These are phyloP conservation scores for Pteropus rufus DNA, from an alignment of 2,797 vertebrate genomes.

Conservation along the genomic window DNA sequence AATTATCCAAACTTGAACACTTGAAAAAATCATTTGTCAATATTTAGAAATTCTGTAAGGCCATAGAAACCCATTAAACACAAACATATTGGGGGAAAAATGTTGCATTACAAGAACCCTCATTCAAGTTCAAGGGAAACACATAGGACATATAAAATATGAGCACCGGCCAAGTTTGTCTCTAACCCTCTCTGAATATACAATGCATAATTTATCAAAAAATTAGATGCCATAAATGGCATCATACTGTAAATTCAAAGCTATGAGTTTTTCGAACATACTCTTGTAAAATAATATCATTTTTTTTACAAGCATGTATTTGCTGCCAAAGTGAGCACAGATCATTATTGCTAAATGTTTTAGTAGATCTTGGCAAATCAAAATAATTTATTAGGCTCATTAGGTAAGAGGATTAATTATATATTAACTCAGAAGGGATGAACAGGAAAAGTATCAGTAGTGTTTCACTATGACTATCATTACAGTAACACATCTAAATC, in stretches of 20 bases:
- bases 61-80: background rate
- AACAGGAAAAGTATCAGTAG: background rate
- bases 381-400: constrained; percentile 41
- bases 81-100: background rate
- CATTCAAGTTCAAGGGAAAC: background rate
- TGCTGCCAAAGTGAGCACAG: constrained; percentile 3
- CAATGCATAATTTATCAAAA: background rate
- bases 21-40: background rate
- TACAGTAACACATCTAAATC: background rate
- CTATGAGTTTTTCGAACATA: background rate
- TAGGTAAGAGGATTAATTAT: constrained; percentile 19
- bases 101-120: background rate
- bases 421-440: background rate
- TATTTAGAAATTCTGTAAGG: background rate
- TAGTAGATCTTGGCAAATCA: constrained; percentile 17
- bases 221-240: background rate
- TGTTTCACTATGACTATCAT: background rate
- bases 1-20: background rate
- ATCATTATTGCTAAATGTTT: background rate
- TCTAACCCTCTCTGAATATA: background rate
- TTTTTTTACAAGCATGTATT: background rate
- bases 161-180: background rate
- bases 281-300: background rate
- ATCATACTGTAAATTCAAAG: constrained; percentile 17
- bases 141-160: background rate